phyloP scores from a whole-genome alignment of 2,797 vertebrate genomes.

The Florisuga fusca region DNA sequence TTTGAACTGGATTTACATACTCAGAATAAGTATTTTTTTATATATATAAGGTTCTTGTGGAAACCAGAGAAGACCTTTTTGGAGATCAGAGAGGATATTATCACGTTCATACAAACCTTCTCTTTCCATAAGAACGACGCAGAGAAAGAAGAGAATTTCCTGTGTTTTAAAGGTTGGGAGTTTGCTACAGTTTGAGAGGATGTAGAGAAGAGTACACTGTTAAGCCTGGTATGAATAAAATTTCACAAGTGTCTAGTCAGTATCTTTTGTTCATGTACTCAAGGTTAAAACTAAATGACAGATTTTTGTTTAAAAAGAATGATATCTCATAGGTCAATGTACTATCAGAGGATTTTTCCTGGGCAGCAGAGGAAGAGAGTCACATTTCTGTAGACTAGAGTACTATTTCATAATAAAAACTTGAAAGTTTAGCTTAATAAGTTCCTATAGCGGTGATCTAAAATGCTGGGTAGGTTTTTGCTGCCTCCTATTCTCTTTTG shows the following conservation, averaged over 20 bases:
- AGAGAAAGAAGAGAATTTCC: neutral
- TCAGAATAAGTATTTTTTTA: neutral
- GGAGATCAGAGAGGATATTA: neutral
- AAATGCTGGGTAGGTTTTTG: neutral
- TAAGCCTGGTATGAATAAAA: neutral
- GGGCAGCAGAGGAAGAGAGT: neutral
- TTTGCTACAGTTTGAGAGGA: neutral
- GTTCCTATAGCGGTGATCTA: neutral
- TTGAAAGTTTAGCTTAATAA: neutral
- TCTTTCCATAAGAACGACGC: neutral
- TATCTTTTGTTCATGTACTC: neutral
- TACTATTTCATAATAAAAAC: neutral
- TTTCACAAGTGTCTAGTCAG: neutral
- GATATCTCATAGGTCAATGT: neutral
- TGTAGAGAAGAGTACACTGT: neutral
- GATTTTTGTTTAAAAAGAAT: neutral
- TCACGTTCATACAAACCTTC: neutral
- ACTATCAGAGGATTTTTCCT: neutral
- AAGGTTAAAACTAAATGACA: neutral
- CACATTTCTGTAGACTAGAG: accelerated
- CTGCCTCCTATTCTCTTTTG: neutral
- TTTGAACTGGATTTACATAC: neutral
- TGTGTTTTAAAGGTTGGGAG: neutral
- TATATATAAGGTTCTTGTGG: neutral
- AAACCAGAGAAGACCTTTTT: neutral